Conservation (phyloP, 1,140 invertebrate species). For the Heliothis virescens region DNA sequence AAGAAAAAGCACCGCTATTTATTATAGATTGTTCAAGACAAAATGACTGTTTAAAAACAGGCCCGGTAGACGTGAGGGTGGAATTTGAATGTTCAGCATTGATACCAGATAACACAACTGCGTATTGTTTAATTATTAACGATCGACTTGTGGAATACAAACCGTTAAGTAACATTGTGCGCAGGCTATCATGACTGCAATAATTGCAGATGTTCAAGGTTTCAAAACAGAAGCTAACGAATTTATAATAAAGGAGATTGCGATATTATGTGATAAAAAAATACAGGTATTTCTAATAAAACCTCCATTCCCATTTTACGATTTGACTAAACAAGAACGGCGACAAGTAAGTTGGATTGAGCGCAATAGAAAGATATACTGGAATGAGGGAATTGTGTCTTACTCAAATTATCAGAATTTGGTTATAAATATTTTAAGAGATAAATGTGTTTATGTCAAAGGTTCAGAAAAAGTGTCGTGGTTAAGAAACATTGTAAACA, state of each 20-base stretch:
- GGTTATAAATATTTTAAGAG: slow-evolving; percentile 5
- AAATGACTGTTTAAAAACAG: slow-evolving; percentile 13
- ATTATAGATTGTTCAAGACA: slow-evolving; percentile 7
- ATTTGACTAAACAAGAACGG: background rate
- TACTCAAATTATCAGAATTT: background rate
- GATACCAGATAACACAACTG: background rate
- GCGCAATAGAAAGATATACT: slow-evolving; percentile 12
- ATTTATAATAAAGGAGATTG: slow-evolving; percentile 28
- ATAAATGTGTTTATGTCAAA: slow-evolving; percentile 31
- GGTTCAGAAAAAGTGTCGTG: slow-evolving; percentile 19
- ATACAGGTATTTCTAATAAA: background rate
- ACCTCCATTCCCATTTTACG: background rate
- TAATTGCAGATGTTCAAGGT: background rate
- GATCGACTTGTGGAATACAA: background rate
- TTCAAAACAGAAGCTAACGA: slow-evolving; percentile 1
- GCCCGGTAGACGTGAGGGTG: background rate
- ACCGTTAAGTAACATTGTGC: background rate
- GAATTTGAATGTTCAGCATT: slow-evolving; percentile 4
- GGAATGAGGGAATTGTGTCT: background rate
- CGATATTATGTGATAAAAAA: background rate
- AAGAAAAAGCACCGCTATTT: background rate
- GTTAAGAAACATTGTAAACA: background rate
- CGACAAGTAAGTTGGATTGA: slow-evolving; percentile 1
- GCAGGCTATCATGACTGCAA: slow-evolving; percentile 15
- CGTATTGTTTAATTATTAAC: slow-evolving; percentile 4